Percentiles rank a stretch among this genome's conserved stretches.
Conservation (phyloP, 53 echinoderm and acorn worm genomes). For the Holothuria scabra region DNA sequence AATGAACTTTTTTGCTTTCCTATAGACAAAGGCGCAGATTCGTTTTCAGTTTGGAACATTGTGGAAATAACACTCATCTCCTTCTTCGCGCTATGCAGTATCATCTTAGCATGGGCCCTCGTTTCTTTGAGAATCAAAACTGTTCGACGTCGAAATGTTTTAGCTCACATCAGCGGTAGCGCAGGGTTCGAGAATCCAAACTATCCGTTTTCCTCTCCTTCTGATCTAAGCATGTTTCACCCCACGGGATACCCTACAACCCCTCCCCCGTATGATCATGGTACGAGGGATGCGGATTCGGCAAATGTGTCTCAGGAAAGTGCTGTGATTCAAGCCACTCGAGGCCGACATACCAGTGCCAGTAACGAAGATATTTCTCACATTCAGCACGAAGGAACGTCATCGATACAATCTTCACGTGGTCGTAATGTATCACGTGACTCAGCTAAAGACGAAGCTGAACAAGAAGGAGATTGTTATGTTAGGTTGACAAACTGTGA, state of each 20-base stretch:
- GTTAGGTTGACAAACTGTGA: not conserved
- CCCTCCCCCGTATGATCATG: slow-evolving; percentile 2
- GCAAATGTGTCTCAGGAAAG: not conserved
- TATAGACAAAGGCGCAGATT: too few relatives aligned
- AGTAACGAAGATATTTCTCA: slow-evolving; percentile 2
- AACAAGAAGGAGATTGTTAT: not conserved
- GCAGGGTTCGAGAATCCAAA: slow-evolving; percentile 30
- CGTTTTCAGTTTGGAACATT: not conserved
- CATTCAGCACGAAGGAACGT: not conserved
- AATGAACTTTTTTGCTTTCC: too few relatives aligned
- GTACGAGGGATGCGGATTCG: not conserved
- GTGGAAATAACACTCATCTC: not conserved
- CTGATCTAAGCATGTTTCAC: not conserved
- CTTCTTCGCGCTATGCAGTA: too few relatives aligned
- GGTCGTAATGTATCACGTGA: not conserved
- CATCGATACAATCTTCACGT: not conserved
- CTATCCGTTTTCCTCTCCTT: not conserved
- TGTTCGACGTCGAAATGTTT: not conserved
- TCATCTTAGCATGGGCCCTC: too few relatives aligned
- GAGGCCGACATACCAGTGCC: not conserved
- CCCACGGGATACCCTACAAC: slow-evolving; percentile 18
- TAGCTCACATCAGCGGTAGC: slow-evolving; percentile 30
- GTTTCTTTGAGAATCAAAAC: too few relatives aligned
- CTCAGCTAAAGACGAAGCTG: slow-evolving; percentile 7
- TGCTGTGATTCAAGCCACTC: too few relatives aligned